Conservation (phyloP, 1,140 invertebrate species). For the Triops cancriformis region DNA sequence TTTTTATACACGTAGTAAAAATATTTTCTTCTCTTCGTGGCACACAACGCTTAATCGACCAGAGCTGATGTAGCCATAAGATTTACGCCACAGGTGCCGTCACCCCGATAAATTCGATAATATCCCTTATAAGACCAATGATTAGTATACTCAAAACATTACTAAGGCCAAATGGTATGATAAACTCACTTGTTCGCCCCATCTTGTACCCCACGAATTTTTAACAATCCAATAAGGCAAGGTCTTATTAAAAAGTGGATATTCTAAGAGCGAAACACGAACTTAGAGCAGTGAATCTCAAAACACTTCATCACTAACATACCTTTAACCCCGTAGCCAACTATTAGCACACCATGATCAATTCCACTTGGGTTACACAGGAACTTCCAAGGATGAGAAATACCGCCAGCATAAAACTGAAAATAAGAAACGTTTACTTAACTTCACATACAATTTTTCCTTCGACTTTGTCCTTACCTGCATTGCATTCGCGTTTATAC, state of each 20-base stretch:
- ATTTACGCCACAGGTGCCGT: constrained; percentile 89
- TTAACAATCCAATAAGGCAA: constrained; percentile 89
- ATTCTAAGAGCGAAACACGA: constrained; percentile 52
- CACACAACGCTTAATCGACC: constrained; percentile 47
- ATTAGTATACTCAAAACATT: neutral
- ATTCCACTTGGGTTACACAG: constrained; percentile 70
- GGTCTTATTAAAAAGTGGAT: constrained; percentile 67
- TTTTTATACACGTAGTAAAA: neutral
- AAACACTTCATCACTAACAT: constrained; percentile 48
- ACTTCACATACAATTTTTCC: neutral
- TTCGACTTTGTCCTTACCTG: constrained; percentile 42
- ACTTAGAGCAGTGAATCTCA: neutral
- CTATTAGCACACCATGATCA: constrained; percentile 88
- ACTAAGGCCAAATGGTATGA: neutral
- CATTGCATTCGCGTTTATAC: constrained; percentile 96
- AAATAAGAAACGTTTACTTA: constrained; percentile 31
- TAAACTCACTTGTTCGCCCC: constrained; percentile 59
- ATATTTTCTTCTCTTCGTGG: neutral
- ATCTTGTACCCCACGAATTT: constrained; percentile 80
- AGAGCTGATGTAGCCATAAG: constrained; percentile 82
- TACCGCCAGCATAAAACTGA: constrained; percentile 89
- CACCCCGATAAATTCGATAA: constrained; percentile 87
- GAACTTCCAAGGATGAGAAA: constrained; percentile 86
- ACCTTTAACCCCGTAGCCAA: constrained; percentile 76
- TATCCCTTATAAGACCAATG: constrained; percentile 61